phyloP scores from a whole-genome alignment of 1,140 invertebrate species.

The Zelostemma sp. region DNA sequence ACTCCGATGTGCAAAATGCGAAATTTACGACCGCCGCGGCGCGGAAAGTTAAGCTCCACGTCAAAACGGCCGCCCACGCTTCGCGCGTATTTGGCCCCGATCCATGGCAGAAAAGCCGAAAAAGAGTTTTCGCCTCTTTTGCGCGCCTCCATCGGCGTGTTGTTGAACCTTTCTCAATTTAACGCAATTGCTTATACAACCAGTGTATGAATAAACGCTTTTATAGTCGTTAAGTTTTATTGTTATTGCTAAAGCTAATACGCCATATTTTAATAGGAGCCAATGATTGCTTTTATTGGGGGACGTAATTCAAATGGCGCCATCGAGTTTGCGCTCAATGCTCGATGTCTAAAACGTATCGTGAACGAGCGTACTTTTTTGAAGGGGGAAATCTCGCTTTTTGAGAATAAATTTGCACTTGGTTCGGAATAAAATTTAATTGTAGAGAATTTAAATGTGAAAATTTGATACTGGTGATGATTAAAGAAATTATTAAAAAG shows the following conservation, averaged over 20 bases:
- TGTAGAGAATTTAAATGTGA: no score
- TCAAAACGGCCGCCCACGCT: not conserved
- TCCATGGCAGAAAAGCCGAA: no score
- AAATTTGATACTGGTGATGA: no score
- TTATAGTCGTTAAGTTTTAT: not conserved
- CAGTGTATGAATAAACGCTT: no score
- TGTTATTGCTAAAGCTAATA: not conserved
- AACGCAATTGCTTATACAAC: no score
- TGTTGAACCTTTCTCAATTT: no score
- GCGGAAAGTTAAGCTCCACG: not conserved
- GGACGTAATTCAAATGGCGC: not conserved
- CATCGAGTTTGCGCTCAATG: not conserved
- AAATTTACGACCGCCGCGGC: not conserved
- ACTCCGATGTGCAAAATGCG: slow-evolving; percentile 1
- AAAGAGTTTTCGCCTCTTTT: no score
- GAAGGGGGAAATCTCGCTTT: not conserved
- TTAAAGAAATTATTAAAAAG: no score
- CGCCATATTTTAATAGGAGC: not conserved
- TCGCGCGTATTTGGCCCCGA: no score
- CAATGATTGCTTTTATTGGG: not conserved
- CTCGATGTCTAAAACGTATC: not conserved
- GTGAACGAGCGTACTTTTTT: not conserved
- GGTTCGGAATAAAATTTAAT: not conserved
- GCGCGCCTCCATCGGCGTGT: no score
- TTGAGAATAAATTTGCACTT: not conserved